Evolutionary conservation across 2,797 vertebrate genomes (phyloP).

Genomic region (Periophthalmus magnuspinnatus): DNA sequence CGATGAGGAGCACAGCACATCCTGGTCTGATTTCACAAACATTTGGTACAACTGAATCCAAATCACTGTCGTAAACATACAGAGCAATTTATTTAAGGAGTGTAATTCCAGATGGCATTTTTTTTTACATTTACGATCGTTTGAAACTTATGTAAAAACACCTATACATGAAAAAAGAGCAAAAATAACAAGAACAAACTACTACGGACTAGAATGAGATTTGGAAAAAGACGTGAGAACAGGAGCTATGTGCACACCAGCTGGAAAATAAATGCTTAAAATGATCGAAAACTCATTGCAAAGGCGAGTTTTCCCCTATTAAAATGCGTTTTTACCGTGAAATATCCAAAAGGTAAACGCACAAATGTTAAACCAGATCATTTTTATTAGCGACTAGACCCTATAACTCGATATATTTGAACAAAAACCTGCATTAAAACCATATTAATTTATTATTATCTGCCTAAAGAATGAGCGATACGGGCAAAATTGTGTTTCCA

Average conservation of each 20-base stretch:
- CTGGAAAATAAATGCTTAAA: not conserved
- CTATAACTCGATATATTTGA: too few relatives aligned
- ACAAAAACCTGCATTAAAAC: too few relatives aligned
- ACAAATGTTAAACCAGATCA: too few relatives aligned
- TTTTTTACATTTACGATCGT: slow-evolving; percentile 16
- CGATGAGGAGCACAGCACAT: slow-evolving; percentile 54
- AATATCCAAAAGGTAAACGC: too few relatives aligned
- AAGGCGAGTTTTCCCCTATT: too few relatives aligned
- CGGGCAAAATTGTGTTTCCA: not conserved
- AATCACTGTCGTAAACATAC: slow-evolving; percentile 54
- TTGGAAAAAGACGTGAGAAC: not conserved
- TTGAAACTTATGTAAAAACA: not conserved
- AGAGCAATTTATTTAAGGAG: slow-evolving; percentile 49
- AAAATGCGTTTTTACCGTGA: too few relatives aligned
- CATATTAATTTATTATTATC: too few relatives aligned
- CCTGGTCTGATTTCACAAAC: slow-evolving; percentile 29
- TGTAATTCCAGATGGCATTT: slow-evolving; percentile 38
- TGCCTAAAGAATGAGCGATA: too few relatives aligned
- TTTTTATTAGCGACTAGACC: too few relatives aligned
- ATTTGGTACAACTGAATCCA: slow-evolving; percentile 41
- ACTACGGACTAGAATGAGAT: slow-evolving; percentile 4
- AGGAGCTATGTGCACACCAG: not conserved
- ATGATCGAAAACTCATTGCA: too few relatives aligned
- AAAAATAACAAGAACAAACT: not conserved
- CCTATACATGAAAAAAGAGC: not conserved